phyloP scores from a whole-genome alignment of 2,797 vertebrate genomes.

The Scolopax rusticola region DNA sequence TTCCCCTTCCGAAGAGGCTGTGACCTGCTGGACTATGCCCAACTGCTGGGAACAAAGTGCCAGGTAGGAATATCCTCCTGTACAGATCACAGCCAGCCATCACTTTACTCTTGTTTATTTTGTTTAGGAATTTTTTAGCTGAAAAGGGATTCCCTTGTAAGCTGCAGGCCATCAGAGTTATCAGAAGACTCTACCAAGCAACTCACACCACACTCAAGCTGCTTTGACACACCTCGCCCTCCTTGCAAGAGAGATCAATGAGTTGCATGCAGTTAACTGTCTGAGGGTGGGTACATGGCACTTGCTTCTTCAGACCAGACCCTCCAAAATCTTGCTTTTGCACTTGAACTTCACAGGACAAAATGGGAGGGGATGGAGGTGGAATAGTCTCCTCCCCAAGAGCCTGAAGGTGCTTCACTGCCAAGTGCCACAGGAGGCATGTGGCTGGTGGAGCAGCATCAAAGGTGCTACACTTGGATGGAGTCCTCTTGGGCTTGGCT shows the following conservation, averaged over 20 bases:
- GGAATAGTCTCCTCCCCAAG: background rate
- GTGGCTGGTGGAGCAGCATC: background rate
- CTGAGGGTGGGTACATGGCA: background rate
- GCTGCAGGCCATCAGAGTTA: background rate
- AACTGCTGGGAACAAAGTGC: background rate
- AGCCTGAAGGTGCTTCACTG: background rate
- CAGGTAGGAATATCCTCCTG: background rate
- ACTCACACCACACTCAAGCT: background rate
- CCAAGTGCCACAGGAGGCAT: background rate
- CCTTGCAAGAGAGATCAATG: background rate
- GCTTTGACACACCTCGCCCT: background rate
- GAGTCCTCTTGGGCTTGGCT: background rate
- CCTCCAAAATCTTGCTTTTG: background rate
- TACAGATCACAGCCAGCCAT: too few species aligned
- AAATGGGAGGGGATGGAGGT: background rate
- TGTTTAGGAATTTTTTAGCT: background rate
- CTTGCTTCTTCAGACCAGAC: background rate
- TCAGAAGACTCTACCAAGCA: background rate
- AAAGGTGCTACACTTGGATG: background rate
- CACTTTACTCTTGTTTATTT: background rate
- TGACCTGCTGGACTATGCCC: background rate
- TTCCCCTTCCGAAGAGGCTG: background rate
- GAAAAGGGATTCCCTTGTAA: background rate
- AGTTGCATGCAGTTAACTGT: background rate
- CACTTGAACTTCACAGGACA: background rate